Base-by-base conservation (phyloP, 2,797 vertebrate species). In the Carcharodon carcharias region DNA sequence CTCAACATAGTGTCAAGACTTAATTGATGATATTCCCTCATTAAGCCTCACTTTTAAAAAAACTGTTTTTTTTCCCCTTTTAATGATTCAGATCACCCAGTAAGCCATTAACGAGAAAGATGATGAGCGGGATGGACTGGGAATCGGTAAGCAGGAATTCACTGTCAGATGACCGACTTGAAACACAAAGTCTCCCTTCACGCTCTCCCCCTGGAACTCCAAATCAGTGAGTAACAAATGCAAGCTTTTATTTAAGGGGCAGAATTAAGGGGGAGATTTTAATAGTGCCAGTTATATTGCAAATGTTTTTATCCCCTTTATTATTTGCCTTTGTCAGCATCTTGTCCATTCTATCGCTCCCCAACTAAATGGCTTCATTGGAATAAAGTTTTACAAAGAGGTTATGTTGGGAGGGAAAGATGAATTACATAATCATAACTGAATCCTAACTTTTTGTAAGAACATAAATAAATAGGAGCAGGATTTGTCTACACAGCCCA, bases 191-290 rank as follows among this genome's bases (percentile, higher is more conserved):
- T 97, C 97, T 99, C 80, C 99, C 99, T 0, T 99, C 99, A 21
- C 98, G 99, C 40, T 99, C 99, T 21, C 99, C 99, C 14, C 99
- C 99, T 58, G 99, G 99, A 96, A 99, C 99, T 0, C 99, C 99
- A 93, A 99, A 99, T 97, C 99, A 99, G 99, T 99, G 97, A 99
- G 99, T 98, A 96, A 87, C 50, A 54, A 95, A 77, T 71, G 50
- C 61, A 93, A 77, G 26, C 69, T 95, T 95, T 73, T 56, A 56
- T 40, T 73, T 35, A 54, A 73, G 12, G 16, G 28, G 12, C 69
- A 56, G 45, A 31, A 31, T 95, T 35, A 95, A 77, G 31, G 35
- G 31, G 28, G 31, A 77, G 16, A 45, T 45, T 77, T 95, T 95
- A 56, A 95, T 31, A 16, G 45, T 40, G 26, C 45, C 9, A 28